phyloP scores from a whole-genome alignment of 2,797 vertebrate species.

The Microhierax caerulescens region DNA sequence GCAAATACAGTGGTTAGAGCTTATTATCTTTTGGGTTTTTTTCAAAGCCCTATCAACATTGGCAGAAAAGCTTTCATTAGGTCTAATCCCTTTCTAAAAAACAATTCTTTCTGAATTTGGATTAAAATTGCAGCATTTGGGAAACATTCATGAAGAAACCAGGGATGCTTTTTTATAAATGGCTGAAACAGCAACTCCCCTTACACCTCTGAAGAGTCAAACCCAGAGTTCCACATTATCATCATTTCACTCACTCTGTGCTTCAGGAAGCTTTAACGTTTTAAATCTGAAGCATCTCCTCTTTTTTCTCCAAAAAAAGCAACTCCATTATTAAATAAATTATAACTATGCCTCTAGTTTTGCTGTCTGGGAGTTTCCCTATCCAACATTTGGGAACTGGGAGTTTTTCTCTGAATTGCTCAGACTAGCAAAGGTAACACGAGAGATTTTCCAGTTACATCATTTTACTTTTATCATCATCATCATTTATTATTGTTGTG shows the following conservation, averaged over 20 bases:
- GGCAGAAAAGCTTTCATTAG: background rate
- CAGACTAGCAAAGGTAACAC: background rate
- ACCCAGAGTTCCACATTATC: background rate
- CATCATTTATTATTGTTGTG: background rate
- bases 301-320: background rate
- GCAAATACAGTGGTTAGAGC: background rate
- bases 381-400: background rate
- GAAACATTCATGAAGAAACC: background rate
- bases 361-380: background rate
- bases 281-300: background rate
- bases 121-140: background rate
- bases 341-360: background rate
- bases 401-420: conserved; percentile 14
- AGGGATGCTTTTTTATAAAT: background rate
- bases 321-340: background rate
- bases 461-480: conserved; percentile 30
- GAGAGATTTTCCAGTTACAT: conserved; percentile 51
- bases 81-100: background rate
- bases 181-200: background rate
- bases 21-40: background rate
- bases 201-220: background rate
- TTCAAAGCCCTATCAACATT: background rate
- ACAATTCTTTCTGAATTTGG: background rate
- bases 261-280: background rate
- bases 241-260: background rate